phyloP scores from a whole-genome alignment of 2,113 vertebrate genomes.

The Suncus etruscus region DNA sequence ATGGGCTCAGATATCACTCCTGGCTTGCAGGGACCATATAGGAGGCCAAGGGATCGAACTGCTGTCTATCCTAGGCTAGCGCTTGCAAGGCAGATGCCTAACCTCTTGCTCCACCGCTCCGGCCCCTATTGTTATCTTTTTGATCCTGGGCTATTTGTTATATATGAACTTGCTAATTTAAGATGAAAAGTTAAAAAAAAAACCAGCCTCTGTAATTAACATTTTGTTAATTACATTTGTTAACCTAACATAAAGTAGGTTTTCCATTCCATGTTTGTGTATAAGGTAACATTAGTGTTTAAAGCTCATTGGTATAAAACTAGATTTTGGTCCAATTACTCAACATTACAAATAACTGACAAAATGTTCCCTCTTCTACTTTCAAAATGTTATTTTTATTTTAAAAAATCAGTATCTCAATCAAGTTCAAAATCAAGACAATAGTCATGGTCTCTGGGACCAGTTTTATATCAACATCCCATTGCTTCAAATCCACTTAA shows the following conservation, averaged over 20 bases:
- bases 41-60: too few relatives aligned
- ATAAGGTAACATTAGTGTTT: not conserved
- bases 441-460: not conserved
- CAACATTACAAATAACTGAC: constrained; percentile 19
- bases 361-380: not conserved
- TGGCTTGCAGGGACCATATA: too few relatives aligned
- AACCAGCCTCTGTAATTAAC: too few relatives aligned
- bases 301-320: not conserved
- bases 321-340: not conserved
- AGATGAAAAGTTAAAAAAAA: constrained; percentile 26
- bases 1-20: too few relatives aligned
- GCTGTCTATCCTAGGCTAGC: too few relatives aligned
- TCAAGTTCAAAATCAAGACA: not conserved
- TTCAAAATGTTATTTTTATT: not conserved
- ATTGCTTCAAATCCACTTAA: not conserved
- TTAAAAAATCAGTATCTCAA: not conserved
- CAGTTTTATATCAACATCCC: not conserved
- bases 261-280: constrained; percentile 18
- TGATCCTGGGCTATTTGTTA: not conserved
- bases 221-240: not conserved
- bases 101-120: too few relatives aligned
- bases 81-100: too few relatives aligned
- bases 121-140: too few relatives aligned
- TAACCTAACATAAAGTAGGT: not conserved
- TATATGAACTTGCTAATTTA: not conserved